phyloP scores from a whole-genome alignment of 1,140 invertebrate species.

The Meloidogyne floridensis region DNA sequence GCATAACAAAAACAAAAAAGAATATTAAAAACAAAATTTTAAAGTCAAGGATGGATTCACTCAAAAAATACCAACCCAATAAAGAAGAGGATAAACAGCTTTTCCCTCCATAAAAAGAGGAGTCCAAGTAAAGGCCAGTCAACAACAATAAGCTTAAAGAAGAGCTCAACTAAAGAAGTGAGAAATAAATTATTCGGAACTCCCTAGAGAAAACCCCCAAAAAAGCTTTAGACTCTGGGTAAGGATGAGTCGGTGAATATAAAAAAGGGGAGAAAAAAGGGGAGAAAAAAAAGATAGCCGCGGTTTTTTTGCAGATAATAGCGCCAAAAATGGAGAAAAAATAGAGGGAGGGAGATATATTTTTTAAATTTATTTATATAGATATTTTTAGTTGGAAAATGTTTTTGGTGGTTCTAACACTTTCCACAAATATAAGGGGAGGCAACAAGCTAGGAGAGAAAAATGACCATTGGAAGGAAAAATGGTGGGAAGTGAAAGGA shows the following conservation, averaged over 20 bases:
- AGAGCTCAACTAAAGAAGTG: background rate
- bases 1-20: too few species aligned
- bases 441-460: background rate
- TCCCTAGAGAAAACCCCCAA: background rate
- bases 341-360: background rate
- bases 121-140: too few species aligned
- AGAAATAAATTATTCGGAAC: constrained; percentile 10
- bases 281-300: background rate
- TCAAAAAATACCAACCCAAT: too few species aligned
- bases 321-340: background rate
- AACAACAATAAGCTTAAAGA: background rate
- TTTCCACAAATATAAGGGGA: background rate
- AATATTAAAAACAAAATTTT: too few species aligned
- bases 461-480: background rate
- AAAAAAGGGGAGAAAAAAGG: background rate
- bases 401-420: too few species aligned
- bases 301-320: background rate
- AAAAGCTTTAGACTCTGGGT: constrained; percentile 2
- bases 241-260: background rate
- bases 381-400: background rate
- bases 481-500: background rate
- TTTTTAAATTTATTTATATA: background rate
- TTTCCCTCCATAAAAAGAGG: too few species aligned
- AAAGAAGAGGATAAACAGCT: too few species aligned
- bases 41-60: too few species aligned